These are phyloP conservation scores for Sussaba pulchella DNA, from an alignment of 2,888 invertebrate species.

Conservation along the genomic window DNA sequence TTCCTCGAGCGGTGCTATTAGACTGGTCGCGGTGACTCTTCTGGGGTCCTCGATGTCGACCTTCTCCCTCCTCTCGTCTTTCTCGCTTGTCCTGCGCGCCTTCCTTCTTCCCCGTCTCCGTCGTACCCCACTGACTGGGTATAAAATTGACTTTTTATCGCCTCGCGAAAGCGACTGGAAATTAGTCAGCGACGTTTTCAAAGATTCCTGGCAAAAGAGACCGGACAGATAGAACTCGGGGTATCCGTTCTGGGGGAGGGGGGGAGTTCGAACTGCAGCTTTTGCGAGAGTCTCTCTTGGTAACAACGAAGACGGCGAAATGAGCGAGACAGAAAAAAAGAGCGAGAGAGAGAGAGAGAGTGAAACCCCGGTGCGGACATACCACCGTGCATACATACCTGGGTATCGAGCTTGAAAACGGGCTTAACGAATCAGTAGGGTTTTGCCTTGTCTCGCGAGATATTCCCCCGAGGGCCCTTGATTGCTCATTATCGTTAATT, in stretches of 20 bases:
- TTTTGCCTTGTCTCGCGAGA: conserved; percentile 39
- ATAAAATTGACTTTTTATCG: conserved; percentile 79
- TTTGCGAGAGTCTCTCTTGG: conserved; percentile 21
- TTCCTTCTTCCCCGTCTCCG: conserved; percentile 27
- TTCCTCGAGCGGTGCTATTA: conserved; percentile 71
- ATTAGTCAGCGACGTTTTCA: conserved; percentile 77
- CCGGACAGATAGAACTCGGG: conserved; percentile 30
- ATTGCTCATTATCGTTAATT: conserved; percentile 62
- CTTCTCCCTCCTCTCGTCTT: conserved; percentile 24
- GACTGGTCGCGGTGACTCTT: conserved; percentile 61
- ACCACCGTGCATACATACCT: not conserved
- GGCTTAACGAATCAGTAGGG: conserved; percentile 45
- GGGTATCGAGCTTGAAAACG: conserved; percentile 20
- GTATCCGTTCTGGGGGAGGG: conserved; percentile 44
- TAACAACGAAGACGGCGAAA: not conserved
- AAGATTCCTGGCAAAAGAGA: conserved; percentile 65
- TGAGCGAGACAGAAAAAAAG: not conserved
- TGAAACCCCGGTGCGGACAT: not conserved
- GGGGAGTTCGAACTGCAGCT: conserved; percentile 9
- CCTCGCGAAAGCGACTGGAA: conserved; percentile 75
- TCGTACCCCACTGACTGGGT: conserved; percentile 57
- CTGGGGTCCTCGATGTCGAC: no score
- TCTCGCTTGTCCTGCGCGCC: conserved; percentile 34
- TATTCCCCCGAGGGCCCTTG: conserved; percentile 49
- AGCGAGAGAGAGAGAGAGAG: not conserved